A percentile compares a stretch with the other conserved stretches of the same genome.
These are phyloP conservation scores for Eupeodes corollae DNA, from an alignment of 1,140 invertebrate species.

Conservation along the genomic window DNA sequence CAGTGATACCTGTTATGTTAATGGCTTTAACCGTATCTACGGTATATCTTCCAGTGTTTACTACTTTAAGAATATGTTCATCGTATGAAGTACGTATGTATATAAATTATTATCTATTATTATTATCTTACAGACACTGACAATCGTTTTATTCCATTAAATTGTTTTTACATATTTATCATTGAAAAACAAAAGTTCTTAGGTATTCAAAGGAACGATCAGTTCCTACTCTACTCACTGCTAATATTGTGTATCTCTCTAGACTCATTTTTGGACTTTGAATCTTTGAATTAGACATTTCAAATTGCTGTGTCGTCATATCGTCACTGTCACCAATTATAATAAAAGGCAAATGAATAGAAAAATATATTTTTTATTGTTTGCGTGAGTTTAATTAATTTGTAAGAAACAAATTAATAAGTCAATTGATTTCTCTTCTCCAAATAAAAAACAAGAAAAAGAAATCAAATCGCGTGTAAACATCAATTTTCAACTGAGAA, in stretches of 20 bases:
- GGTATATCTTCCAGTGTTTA: slow-evolving; percentile 77
- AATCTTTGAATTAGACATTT: no score
- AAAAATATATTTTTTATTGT: background rate
- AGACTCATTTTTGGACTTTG: background rate
- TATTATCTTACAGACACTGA: no score
- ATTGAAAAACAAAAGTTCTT: background rate
- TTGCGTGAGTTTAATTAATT: no score
- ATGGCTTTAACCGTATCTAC: slow-evolving; percentile 54
- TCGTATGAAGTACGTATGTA: slow-evolving; percentile 62
- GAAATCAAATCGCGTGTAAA: no score
- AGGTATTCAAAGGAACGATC: background rate
- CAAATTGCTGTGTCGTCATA: no score
- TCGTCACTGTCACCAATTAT: no score
- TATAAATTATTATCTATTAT: no score
- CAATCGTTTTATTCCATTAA: background rate
- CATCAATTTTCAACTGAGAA: no score
- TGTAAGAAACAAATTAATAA: no score
- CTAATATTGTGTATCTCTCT: background rate
- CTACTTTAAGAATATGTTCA: slow-evolving; percentile 61
- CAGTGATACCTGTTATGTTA: slow-evolving; percentile 53
- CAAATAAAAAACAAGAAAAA: no score
- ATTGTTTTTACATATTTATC: background rate
- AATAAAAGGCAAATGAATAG: background rate
- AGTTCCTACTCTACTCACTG: background rate
- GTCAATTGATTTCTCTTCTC: no score